Base-by-base conservation (phyloP, 2,888 invertebrate species). In the Phalera bucephala region DNA sequence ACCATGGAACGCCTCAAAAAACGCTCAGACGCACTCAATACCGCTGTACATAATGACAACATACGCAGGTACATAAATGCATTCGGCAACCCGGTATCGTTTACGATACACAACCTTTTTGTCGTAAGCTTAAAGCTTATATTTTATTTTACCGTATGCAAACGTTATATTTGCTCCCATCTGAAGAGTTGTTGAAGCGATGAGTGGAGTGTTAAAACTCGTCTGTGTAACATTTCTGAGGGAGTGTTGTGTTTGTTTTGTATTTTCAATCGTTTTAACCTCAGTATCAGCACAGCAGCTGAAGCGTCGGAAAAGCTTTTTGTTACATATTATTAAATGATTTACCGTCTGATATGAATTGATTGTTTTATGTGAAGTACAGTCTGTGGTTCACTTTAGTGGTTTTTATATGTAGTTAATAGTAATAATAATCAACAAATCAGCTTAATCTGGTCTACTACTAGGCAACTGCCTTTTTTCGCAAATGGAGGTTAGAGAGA, bases 11-110 rank as follows among this genome's bases (percentile, higher is more conserved):
- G 42, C 41, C 22, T 40, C 43, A 36, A 45, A 31, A 52, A 55
- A 1, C 51, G 62, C 71, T 71, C 65, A 72, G 65, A 71, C 72
- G 34, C 57, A 64, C 72, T 73, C 45, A 38, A 45, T 38, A 34
- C 31, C 27, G 29, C 43, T 41, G 36, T 45, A 46, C 42, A 52
- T 64, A 61, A 48, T 47, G 29, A 50, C 43, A 50, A 42, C 44
- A 46, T 45, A 49, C 42, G 10, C 7, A 22, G 4, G 22, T 22
- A 33, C 38, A 25, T 42, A 31, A 37, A 40, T 34, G 40, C 46
- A 44, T 36, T 34, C 34, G 11, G 14, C 25, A 40, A 33, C 39
- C 23, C 21, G 33, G 10, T 15, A 14, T 12, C 11, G 12, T 14
- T 19, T 17, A 9, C 15, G 19, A 40, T 47, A 56, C 45, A 42